These are phyloP conservation scores for Scophthalmus maximus DNA, from an alignment of 2,113 vertebrate genomes.

Conservation along the genomic window DNA sequence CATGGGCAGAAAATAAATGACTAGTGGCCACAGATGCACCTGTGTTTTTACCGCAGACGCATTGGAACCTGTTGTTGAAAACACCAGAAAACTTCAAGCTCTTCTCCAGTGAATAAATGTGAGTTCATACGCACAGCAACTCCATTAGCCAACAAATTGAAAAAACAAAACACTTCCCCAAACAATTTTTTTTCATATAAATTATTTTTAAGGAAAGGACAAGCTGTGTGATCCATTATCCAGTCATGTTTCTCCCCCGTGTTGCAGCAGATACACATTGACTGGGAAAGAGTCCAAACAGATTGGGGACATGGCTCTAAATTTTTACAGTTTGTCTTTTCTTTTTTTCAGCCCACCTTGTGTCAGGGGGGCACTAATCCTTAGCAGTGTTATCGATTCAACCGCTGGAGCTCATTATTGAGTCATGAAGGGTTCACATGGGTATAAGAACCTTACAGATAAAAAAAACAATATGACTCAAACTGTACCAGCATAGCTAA, in stretches of 20 bases:
- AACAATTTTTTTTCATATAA: too few species aligned
- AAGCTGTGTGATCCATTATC: slow-evolving; percentile 1
- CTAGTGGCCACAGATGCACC: slow-evolving; percentile 2
- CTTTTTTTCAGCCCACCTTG: slow-evolving; percentile 32
- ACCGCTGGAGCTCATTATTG: slow-evolving; percentile 62
- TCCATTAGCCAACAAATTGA: too few species aligned
- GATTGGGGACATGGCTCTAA: slow-evolving; percentile 23
- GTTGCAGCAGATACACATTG: slow-evolving; percentile 15
- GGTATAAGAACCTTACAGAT: slow-evolving; percentile 36
- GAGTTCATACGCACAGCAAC: slow-evolving; percentile 6
- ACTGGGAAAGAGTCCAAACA: slow-evolving; percentile 17
- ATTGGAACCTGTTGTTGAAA: slow-evolving; percentile 20
- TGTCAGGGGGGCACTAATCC: slow-evolving; percentile 58
- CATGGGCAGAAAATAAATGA: slow-evolving; percentile 45
- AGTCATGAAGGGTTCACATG: slow-evolving; percentile 55
- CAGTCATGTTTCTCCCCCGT: neutral
- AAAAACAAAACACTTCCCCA: slow-evolving; percentile 15
- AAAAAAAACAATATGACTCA: slow-evolving; percentile 35
- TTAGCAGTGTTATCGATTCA: slow-evolving; percentile 59
- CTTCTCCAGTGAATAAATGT: neutral
- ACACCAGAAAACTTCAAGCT: neutral
- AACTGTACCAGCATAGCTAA: slow-evolving; percentile 15
- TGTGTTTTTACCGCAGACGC: slow-evolving; percentile 17
- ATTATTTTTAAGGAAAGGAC: neutral
- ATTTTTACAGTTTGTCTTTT: slow-evolving; percentile 22